Base-by-base conservation (phyloP, 1,140 invertebrate species). In the Rhopalosiphum padi region DNA sequence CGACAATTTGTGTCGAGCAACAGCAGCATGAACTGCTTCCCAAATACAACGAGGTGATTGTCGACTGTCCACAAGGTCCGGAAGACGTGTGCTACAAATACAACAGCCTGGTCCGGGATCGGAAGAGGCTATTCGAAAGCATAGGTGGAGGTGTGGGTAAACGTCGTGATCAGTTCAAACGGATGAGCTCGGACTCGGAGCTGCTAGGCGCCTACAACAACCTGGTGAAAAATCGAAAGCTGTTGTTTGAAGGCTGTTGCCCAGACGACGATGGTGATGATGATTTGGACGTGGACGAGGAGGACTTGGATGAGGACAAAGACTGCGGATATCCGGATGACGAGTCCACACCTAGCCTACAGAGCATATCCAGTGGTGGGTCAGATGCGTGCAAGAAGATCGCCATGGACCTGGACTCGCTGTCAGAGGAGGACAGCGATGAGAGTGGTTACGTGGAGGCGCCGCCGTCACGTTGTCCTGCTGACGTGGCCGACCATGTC, bases 381-480 rank as follows among this genome's bases (percentile, higher is more conserved):
- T 94, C 94, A 18, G 94, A 94, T 86, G 94, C 82, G 21, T 94
- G 93, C 30, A 91, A 91, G 68, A 91, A 91, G 68, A 68, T 93
- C 30, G 77, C 92, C 35, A 7, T 68, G 22, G 94, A 94, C 48
- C 83, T 94, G 18, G 94, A 95, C 83, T 94, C 94, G 2, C n/a
- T 94, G 1, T 94, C 94, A 0, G 94, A 94, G 93, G 94, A 95
- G 41, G 94, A 94, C 87, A 94, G 94, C 86, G 94, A 95, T 48
- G 94, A 95, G 60, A 94, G 94, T 48, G 94, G 94, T n/a, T 95
- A 94, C 60, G 94, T 94, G 35, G 94, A 95, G 37, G 91, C 91
- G 9, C 91, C 91, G 35, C 91, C 90, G 8, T 85, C n/a, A 2
- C 82, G 43, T 23, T 85, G 91, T 55, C 91, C 68, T 23, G 48